A percentile compares a stretch with the other conserved stretches of the same genome.
Evolutionary conservation across 2,888 invertebrate genomes (phyloP).

Genomic region (Drosophila pseudotalamancana): DNA sequence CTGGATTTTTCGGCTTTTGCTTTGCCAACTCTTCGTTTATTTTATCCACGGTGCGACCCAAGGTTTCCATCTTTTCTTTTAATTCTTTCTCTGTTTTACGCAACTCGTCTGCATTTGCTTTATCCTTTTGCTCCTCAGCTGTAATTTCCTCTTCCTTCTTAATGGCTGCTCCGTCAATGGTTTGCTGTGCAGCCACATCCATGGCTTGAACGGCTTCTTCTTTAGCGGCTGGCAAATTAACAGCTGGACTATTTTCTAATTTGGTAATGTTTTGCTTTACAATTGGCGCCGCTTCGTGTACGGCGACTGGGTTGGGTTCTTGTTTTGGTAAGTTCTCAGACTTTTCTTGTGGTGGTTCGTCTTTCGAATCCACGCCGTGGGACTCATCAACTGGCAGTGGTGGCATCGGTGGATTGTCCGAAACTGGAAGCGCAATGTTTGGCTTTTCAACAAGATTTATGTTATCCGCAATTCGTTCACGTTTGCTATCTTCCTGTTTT

Average conservation of each 20-base stretch:
- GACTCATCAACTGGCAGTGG: conserved; percentile 79
- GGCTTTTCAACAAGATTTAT: conserved; percentile 20
- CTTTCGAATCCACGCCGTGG: conserved; percentile 29
- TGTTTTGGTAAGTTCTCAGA: conserved; percentile 6
- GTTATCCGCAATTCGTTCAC: neutral
- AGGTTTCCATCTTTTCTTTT: conserved; percentile 79
- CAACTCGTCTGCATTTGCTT: conserved; percentile 76
- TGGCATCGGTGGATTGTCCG: conserved; percentile 64
- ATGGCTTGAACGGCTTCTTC: neutral
- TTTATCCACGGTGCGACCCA: conserved; percentile 84
- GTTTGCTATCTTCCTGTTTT: conserved; percentile 36
- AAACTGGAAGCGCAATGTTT: conserved; percentile 17
- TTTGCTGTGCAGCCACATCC: conserved; percentile 40
- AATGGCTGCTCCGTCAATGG: conserved; percentile 84
- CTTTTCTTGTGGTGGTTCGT: conserved; percentile 14
- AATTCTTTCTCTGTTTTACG: conserved; percentile 81
- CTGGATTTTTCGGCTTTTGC: conserved; percentile 79
- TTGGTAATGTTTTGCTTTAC: conserved; percentile 19
- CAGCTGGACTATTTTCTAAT: neutral
- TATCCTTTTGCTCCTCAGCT: conserved; percentile 80
- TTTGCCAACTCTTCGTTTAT: conserved; percentile 84
- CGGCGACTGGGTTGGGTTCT: neutral
- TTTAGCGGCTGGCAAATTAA: neutral
- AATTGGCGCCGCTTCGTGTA: neutral
- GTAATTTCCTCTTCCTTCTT: conserved; percentile 85